Evolutionary conservation across 2,888 invertebrate species (phyloP), one percentile per base, ranked within the genome.

Genomic region (Nomada lathburiana): DNA sequence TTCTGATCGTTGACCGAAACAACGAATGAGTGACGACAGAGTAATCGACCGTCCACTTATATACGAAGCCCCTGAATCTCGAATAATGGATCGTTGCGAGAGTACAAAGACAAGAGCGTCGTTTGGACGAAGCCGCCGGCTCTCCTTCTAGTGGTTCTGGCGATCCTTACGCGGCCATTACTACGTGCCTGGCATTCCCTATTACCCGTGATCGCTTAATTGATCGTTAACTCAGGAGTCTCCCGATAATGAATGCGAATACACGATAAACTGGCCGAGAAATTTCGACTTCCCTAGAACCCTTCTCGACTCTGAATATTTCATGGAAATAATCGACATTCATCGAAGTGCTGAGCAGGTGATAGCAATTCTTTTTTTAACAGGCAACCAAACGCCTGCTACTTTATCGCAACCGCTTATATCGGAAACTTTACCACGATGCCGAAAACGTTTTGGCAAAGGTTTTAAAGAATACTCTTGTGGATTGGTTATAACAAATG

Each of bases 191-290:
- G 73, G 87, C 87, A 91, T 91, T 86, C 88, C 86, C 81, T 86
- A 88, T 87, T 88, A 80, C 64, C 76, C 83, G 76, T 86, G 88
- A 90, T 91, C 86, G 89, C 89, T 92, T 91, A 91, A 91, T 90
- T 88, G 90, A 90, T 91, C 92, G 91, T 91, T 91, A 91, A 89
- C 88, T 91, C 88, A 79, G 76, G 83, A 80, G 85, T 86, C 77
- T 69, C 42, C 63, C 76, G 85, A 84, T 88, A 90, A 91, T 90
- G 87, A 91, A 91, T 89, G 87, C 83, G 85, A 82, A 63, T 75
- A 63, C 68, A 70, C 68, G 63, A 68, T 59, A 78, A 82, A 73
- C 74, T 74, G 55, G 42, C 59, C 13, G 50, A 70, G 76, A 76
- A 84, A 84, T 64, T 80, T 84, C 70, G 29, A 67, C 20, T 18